Conservation (phyloP, 2,888 invertebrate genomes). For the Acrobasis consociella region DNA sequence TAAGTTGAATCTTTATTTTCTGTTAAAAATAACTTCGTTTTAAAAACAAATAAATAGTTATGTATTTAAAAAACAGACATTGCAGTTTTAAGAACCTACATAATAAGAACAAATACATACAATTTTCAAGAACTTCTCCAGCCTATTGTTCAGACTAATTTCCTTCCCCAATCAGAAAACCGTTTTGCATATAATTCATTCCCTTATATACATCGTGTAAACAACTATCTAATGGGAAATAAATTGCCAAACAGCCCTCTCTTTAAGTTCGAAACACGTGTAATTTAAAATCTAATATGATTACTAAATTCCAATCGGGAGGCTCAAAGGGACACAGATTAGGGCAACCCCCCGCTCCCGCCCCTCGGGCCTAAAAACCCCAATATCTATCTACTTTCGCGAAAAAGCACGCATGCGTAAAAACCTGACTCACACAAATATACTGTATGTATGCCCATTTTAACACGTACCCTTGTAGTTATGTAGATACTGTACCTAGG, state of each 20-base stretch:
- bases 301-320: conserved; percentile 81
- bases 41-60: too few relatives aligned
- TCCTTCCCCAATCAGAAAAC: neutral
- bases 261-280: conserved; percentile 73
- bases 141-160: neutral
- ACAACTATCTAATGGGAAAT: conserved; percentile 72
- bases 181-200: conserved; percentile 27
- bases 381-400: conserved; percentile 77
- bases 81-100: too few relatives aligned
- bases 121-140: too few relatives aligned
- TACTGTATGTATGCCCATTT: conserved; percentile 64
- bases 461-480: conserved; percentile 47
- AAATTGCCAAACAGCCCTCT: conserved; percentile 63
- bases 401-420: conserved; percentile 80
- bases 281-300: conserved; percentile 83
- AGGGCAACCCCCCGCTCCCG: conserved; percentile 59
- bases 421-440: conserved; percentile 71
- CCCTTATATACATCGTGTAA: conserved; percentile 36
- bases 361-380: conserved; percentile 72
- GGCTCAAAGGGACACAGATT: conserved; percentile 79
- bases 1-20: too few relatives aligned
- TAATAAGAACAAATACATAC: too few relatives aligned
- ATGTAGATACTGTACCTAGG: conserved; percentile 62
- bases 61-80: too few relatives aligned
- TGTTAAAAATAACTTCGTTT: too few relatives aligned